Evolutionary conservation across 2,888 invertebrate genomes (phyloP), one percentile per base, ranked within the genome.

Genomic region (Euclidia mi): DNA sequence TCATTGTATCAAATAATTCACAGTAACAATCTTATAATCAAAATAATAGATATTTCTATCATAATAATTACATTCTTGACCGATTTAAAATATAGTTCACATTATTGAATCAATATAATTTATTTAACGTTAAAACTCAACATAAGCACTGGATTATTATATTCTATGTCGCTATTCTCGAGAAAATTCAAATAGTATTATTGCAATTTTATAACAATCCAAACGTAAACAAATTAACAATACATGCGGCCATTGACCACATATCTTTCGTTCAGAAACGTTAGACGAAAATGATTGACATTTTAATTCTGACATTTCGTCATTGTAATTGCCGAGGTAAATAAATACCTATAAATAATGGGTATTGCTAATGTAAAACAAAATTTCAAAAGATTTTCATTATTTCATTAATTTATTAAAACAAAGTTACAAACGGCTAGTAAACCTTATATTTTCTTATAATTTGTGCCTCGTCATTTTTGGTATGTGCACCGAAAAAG

Each of bases 161-260:
- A 34, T 20, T 29, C 37, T 45, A 18, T 10, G 38, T 41, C 3
- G 37, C 11, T 52, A 20, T 25, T 55, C 20, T 55, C 40, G 14
- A 35, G 38, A 55, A 55, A 55, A 52, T 56, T 52, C 41, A 44
- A 55, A 47, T 43, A 56, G 3, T 61, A 52, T 7, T 57, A 37
- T 0, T 53, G 20, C 43, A 59, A 40, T 56, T 71, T 59, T 65
- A 29, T 43, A 57, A 47, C 55, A 76, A 68, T 72, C 67, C 58
- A 80, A 84, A 87, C 72, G 80, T 88, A 88, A 88, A 87, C 87
- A 88, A 86, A 81, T 74, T 75, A 71, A 64, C 68, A 78, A 83
- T 79, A 81, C 85, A 87, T 85, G 87, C 87, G 87, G 85, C 82
- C 84, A 84, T 84, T 81, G 78, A 78, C 79, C 73, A 71, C 56